Percentiles rank a stretch among this genome's conserved stretches.
Evolutionary conservation across 2,797 vertebrate species (phyloP).

Genomic region (Peromyscus attwateri): DNA sequence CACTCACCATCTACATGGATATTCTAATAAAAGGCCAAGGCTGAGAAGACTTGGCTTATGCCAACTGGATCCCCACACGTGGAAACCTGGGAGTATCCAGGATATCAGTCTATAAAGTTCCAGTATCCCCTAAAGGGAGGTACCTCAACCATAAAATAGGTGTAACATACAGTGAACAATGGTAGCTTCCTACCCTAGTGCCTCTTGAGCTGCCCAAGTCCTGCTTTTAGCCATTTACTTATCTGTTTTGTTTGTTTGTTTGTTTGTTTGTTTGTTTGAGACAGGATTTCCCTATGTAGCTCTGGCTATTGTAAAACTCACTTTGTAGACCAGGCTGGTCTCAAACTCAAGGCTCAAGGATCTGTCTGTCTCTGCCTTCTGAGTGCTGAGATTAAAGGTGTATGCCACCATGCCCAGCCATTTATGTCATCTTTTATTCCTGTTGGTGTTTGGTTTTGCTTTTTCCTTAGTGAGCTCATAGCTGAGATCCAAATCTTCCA

Average conservation of each 20-base stretch:
- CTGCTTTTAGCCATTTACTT: background rate
- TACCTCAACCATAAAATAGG: background rate
- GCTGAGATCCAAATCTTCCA: slow-evolving; percentile 52
- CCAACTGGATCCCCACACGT: slow-evolving; percentile 33
- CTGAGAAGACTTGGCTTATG: background rate
- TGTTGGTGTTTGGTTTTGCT: slow-evolving; percentile 13
- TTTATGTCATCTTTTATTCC: background rate
- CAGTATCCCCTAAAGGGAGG: slow-evolving; percentile 4
- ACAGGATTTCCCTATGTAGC: background rate
- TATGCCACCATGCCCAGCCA: background rate
- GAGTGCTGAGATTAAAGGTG: background rate
- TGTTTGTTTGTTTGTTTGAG: background rate
- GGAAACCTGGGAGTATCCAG: slow-evolving; percentile 65
- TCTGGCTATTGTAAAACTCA: background rate
- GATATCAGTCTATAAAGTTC: background rate
- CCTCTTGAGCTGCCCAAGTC: background rate
- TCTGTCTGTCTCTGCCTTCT: background rate
- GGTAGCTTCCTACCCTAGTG: background rate
- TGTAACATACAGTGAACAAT: background rate
- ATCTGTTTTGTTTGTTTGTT: background rate
- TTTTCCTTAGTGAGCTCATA: slow-evolving; percentile 52
- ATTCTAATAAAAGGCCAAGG: background rate
- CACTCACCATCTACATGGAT: background rate
- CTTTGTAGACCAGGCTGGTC: background rate
- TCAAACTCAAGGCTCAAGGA: background rate